These are phyloP conservation scores for Norana najaformis DNA, from an alignment of 2,888 invertebrate genomes.

Conservation along the genomic window DNA sequence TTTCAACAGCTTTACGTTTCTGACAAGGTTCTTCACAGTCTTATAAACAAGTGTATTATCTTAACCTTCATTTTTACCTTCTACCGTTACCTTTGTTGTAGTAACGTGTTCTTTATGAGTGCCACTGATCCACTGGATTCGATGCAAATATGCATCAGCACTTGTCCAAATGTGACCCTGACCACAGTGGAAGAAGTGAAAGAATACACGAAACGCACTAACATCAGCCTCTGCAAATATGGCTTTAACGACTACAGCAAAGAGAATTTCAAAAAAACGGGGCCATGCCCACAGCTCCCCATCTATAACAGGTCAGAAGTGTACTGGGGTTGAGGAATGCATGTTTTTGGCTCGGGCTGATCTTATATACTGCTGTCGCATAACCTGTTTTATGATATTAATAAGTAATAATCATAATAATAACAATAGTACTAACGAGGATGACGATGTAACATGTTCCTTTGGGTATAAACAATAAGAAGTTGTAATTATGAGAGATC, in stretches of 20 bases:
- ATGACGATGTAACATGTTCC: too few relatives aligned
- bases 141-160: constrained; percentile 84
- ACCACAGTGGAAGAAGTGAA: constrained; percentile 72
- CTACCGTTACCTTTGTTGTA: constrained; percentile 53
- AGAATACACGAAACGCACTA: constrained; percentile 74
- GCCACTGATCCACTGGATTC: constrained; percentile 76
- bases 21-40: not conserved
- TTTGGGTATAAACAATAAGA: too few relatives aligned
- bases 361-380: too few relatives aligned
- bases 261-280: constrained; percentile 55
- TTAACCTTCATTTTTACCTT: not conserved
- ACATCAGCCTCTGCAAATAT: constrained; percentile 76
- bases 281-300: constrained; percentile 80
- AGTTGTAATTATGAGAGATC: too few relatives aligned
- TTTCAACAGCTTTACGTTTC: too few relatives aligned
- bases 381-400: too few relatives aligned
- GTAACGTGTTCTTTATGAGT: constrained; percentile 82
- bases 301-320: constrained; percentile 72
- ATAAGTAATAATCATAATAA: too few relatives aligned
- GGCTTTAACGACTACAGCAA: constrained; percentile 45
- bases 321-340: too few relatives aligned
- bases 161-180: constrained; percentile 77
- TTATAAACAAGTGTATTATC: not conserved
- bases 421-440: too few relatives aligned
- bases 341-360: too few relatives aligned